These are phyloP conservation scores for Micrastur ruficollis DNA, from an alignment of 2,797 vertebrate species.

Conservation along the genomic window DNA sequence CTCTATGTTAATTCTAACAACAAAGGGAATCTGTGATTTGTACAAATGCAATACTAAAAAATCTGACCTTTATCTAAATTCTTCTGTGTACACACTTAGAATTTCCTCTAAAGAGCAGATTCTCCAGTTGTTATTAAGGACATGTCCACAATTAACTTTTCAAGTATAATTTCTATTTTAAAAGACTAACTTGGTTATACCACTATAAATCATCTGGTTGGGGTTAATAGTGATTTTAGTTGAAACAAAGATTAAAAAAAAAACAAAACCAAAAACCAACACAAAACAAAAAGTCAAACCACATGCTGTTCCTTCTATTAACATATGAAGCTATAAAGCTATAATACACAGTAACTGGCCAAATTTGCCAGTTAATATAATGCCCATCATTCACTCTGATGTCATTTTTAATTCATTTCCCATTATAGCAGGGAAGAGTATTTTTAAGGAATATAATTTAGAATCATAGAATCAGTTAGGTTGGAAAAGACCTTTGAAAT, in stretches of 20 bases:
- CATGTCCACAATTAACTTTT: not conserved
- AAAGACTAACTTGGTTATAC: not conserved
- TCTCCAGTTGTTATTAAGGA: not conserved
- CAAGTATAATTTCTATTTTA: constrained; percentile 3
- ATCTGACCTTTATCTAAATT: not conserved
- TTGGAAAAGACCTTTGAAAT: no score
- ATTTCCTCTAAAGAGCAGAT: not conserved
- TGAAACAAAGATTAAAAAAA: not conserved
- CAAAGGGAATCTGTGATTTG: not conserved
- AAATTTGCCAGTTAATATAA: not conserved
- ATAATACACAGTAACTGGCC: not conserved
- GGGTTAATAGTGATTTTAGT: not conserved
- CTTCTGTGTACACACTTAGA: not conserved
- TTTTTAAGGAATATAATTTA: not conserved
- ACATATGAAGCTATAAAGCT: not conserved
- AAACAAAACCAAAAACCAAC: not conserved
- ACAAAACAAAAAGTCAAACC: not conserved
- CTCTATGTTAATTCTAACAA: not conserved
- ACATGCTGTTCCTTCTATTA: not conserved
- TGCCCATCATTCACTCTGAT: not conserved
- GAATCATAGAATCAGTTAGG: no score
- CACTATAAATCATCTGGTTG: not conserved
- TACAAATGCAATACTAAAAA: constrained; percentile 9
- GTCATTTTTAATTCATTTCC: not conserved
- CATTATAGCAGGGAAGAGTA: not conserved